These are phyloP conservation scores for Lagria hirta DNA, from an alignment of 2,888 invertebrate genomes.

Conservation along the genomic window DNA sequence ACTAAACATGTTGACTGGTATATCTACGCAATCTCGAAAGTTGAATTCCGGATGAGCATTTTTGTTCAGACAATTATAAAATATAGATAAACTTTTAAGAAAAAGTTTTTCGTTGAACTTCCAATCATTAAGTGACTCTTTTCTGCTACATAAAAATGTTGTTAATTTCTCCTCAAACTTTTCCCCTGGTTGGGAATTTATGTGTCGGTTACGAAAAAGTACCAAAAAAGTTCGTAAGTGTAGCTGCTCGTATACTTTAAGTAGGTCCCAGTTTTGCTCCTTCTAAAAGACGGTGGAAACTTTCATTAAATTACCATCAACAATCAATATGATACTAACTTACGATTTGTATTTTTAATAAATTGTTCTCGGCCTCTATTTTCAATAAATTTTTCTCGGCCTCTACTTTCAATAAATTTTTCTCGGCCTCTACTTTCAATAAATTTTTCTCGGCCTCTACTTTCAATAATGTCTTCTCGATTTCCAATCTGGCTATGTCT, in stretches of 20 bases:
- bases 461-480: slow-evolving; percentile 2
- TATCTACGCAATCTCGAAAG: slow-evolving; percentile 1
- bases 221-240: slow-evolving; percentile 1
- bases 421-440: slow-evolving; percentile 2
- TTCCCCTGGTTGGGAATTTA: slow-evolving; percentile 2
- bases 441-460: slow-evolving; percentile 1
- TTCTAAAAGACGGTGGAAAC: slow-evolving; percentile 15
- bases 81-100: neutral
- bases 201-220: slow-evolving; percentile 4
- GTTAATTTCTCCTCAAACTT: slow-evolving; percentile 4
- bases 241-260: slow-evolving; percentile 3
- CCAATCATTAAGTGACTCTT: slow-evolving; percentile 7
- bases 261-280: slow-evolving; percentile 7
- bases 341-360: slow-evolving; percentile 10
- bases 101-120: slow-evolving; percentile 6
- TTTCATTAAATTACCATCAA: slow-evolving; percentile 14
- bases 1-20: slow-evolving; percentile 4
- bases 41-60: slow-evolving; percentile 9
- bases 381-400: slow-evolving; percentile 5
- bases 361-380: slow-evolving; percentile 5
- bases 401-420: slow-evolving; percentile 1
- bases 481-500: slow-evolving; percentile 7
- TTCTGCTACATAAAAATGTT: slow-evolving; percentile 1
- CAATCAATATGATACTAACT: slow-evolving; percentile 15
- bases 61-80: slow-evolving; percentile 1